Evolutionary conservation across 2,113 vertebrate genomes (phyloP), one percentile per base, ranked within the genome.

Genomic region (Turnix velox): DNA sequence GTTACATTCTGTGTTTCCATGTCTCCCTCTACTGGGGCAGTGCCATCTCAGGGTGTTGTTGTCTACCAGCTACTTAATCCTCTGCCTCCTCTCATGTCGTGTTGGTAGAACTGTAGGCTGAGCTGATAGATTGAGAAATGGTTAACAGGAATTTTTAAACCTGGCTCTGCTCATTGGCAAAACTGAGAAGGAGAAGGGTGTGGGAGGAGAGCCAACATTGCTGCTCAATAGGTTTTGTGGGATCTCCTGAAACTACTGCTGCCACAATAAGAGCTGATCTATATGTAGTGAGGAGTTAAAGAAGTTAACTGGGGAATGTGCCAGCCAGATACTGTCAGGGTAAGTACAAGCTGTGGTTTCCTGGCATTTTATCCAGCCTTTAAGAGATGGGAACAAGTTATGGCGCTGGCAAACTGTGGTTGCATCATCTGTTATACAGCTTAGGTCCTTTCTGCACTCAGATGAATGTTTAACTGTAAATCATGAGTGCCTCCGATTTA

Each of bases 401-500:
- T 28, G 68, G 66, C 4, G 4, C 18, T 3, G 4, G 77, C 37
- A 54, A 31, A 66, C 48, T 18, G 25, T 10, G 0, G 3, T 35
- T 54, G 35, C 30, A 1, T 33, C 45, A 52, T 67, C 43, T 39
- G 48, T 87, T 67, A 24, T 1, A 66, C n/a, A 43, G 45, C 71
- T 82, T n/a, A 22, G 43, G 27, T 87, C 73, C 57, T 52, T 58
- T 57, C 57, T 62, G 66, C 72, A 12, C 83, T 74, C 73, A 54
- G 66, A 20, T 43, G 52, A 68, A 79, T 23, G 20, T 75, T 46
- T 40, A 86, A 54, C 71, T 74, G 28, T 63, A 83, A 62, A 77
- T 90, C 81, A 71, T 43, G 85, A 77, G 93, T 90, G 87, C 93
- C 79, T 84, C 76, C 78, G 93, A 84, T 85, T 69, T 73, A 91